Base-by-base conservation (phyloP, 2,797 vertebrate species). In the Eidolon dupreanum region DNA sequence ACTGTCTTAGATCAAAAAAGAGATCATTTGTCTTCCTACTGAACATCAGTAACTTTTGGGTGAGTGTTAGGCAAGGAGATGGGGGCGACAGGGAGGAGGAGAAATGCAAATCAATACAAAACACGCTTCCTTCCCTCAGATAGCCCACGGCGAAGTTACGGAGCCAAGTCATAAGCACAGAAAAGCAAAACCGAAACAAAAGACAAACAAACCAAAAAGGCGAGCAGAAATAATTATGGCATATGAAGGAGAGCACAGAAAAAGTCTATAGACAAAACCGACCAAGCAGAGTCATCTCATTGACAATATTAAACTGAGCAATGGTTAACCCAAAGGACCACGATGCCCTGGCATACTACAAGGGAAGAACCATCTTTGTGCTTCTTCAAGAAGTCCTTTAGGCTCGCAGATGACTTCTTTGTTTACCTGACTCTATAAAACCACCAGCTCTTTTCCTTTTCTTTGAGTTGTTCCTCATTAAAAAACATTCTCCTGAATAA, bases 11-110 rank as follows among this genome's bases (percentile, higher is more conserved):
- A 90, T 87, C 31, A 94, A 91, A 68, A 90, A 81, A 91, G 73
- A 90, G 74, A 84, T 51, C 79, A 90, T 74, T 31, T 93, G 41
- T 84, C 31, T 57, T 93, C 41, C 70, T 93, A 46, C n/a, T 86
- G 36, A 94, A 78, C 19, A 94, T 78, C 86, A 88, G n/a, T 91
- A 84, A 92, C 59, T 93, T 96, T 75, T 65, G 55, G 36, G 59
- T 82, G 92, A 75, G n/a, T 94, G 73, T 73, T 53, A 83, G 71
- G 74, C 46, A 95, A 89, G 93, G 94, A 59, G 74, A 91, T 36
- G 38, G 68, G 61, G 11, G 43, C 78, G n/a, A 22, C n/a, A 46
- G 15, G 61, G 43, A 77, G 28, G 61, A 85, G 20, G 41, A 71
- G 41, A 49, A 95, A 85, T 74, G 88, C 65, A 90, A 91, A 96